Evolutionary conservation across 2,113 vertebrate species (phyloP), one percentile per base, ranked within the genome.

Genomic region (Clarias gariepinus): DNA sequence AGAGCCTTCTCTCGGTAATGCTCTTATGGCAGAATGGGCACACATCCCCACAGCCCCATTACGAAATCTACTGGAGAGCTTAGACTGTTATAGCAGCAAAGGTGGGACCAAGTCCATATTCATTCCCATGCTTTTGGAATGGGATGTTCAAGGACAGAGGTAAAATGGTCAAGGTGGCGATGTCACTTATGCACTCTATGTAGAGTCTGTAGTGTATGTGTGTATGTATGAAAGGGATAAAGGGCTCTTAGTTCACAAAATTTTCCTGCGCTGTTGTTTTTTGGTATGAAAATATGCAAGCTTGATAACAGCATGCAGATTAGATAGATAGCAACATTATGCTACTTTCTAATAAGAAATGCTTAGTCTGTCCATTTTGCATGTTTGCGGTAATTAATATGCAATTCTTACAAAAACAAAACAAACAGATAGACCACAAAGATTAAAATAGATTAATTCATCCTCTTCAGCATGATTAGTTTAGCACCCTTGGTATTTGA

Each of bases 191-290:
- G 33, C 30, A 55, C 41, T 55, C 25, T 30, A 18, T 28, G 47
- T 55, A 53, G 2, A 11, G 5, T 18, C 9, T 55, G 63, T 12
- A 28, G 4, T 18, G 66, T 21, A 79, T 53, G 30, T 28, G 25
- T 74, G 33, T 30, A 52, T 60, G 60, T 41, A 83, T 83, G 16
- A n/a, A 5, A 61, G 61, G 23, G 7, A 66, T 66, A 68, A 77
- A 78, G 71, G 74, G 87, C 82, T 68, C 16, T 13, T 7, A 13
- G 1, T 82, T 11, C 1, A 13, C 7, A 25, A 30, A 53, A 88
- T 82, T 85, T 77, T 61, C 52, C n/a, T 66, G 30, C 77, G 60
- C 78, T 85, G 83, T 69, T 78, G 60, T 36, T 69, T 69, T 16
- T 36, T 13, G 5, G 2, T 71, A 36, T 33, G 68, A 71, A 71